phyloP scores from a whole-genome alignment of 2,797 vertebrate genomes.

The Taenioides sp. region DNA sequence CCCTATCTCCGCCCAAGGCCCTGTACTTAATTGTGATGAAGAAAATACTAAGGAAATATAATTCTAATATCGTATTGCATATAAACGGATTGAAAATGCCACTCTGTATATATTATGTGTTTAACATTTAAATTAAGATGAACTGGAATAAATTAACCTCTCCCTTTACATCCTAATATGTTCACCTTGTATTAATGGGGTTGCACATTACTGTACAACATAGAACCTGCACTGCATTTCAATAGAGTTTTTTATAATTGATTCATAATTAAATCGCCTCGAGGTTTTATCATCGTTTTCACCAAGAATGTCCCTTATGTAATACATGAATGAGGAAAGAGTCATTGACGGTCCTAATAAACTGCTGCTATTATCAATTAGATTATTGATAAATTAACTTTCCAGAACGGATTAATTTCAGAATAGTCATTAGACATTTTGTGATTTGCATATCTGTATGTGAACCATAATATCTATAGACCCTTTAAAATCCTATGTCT shows the following conservation, averaged over 20 bases:
- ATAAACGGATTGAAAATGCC: background rate
- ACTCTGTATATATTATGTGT: background rate
- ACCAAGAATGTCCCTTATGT: background rate
- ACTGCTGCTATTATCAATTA: conserved; percentile 85
- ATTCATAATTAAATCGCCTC: background rate
- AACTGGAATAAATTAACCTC: conserved; percentile 7
- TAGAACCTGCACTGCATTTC: background rate
- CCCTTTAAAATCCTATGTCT: too few species aligned
- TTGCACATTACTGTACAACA: background rate
- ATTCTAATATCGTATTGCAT: background rate
- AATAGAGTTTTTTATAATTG: background rate
- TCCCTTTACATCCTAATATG: background rate
- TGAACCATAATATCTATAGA: too few species aligned
- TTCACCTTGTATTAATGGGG: background rate
- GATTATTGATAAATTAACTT: conserved; percentile 86
- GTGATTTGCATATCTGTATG: conserved; percentile 80
- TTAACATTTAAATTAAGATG: background rate
- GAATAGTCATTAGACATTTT: conserved; percentile 78
- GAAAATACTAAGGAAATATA: background rate
- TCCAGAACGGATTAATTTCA: conserved; percentile 85
- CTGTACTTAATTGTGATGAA: background rate
- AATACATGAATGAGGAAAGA: background rate
- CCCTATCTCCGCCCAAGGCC: background rate
- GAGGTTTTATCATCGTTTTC: background rate
- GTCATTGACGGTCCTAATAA: conserved; percentile 41